Conservation (phyloP, 2,113 vertebrate species). For the Indri indri region DNA sequence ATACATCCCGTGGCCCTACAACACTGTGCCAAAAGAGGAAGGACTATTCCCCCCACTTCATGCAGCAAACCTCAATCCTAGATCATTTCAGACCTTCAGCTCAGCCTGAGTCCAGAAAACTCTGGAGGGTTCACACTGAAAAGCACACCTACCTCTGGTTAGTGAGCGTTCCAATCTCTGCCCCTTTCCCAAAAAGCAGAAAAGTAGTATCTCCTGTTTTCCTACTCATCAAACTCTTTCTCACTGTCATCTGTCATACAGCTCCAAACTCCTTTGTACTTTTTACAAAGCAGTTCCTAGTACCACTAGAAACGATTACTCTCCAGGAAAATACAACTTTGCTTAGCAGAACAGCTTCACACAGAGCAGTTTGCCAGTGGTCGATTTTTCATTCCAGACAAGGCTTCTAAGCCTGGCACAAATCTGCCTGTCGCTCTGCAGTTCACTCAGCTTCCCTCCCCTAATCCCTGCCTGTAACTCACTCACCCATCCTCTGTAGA, state of each 20-base stretch:
- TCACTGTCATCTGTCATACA: background rate
- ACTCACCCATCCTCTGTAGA: background rate
- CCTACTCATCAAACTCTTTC: conserved; percentile 28
- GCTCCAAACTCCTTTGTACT: conserved; percentile 19
- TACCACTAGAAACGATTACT: conserved; percentile 36
- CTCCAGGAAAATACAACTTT: conserved; percentile 68
- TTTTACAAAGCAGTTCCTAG: conserved; percentile 47
- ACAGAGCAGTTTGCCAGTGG: conserved; percentile 58
- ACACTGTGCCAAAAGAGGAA: background rate
- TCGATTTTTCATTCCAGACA: conserved; percentile 58
- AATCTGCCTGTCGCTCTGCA: background rate
- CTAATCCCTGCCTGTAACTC: conserved; percentile 19
- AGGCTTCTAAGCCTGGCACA: conserved; percentile 28
- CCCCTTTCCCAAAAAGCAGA: background rate
- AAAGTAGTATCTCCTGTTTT: background rate
- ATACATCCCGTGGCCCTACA: background rate
- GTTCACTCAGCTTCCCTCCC: background rate
- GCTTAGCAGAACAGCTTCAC: conserved; percentile 50
- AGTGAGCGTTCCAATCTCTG: background rate
- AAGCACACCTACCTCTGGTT: background rate
- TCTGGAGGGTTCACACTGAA: background rate
- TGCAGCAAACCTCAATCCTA: background rate
- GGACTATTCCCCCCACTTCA: background rate
- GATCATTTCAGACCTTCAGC: background rate
- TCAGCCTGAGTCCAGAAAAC: conserved; percentile 1